Percentiles rank a stretch among this genome's conserved stretches.
Evolutionary conservation across 2,888 invertebrate species (phyloP).

Genomic region (Andrena marginata): DNA sequence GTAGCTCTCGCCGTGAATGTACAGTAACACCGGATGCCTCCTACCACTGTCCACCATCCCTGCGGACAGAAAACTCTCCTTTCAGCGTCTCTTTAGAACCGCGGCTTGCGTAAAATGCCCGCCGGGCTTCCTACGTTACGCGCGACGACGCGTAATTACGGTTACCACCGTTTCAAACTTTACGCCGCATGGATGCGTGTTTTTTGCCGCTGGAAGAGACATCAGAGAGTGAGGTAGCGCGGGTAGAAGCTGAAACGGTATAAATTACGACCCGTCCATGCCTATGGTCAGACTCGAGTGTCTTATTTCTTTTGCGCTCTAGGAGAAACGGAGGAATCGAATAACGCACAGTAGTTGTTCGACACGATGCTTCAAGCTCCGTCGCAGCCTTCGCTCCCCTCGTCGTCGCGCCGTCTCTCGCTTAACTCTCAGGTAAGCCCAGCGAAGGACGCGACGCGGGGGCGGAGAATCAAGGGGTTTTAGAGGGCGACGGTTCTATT

Average conservation of each 20-base stretch:
- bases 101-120: neutral
- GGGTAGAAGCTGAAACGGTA: too few species aligned
- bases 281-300: too few species aligned
- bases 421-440: slow-evolving; percentile 10
- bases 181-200: too few species aligned
- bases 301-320: neutral
- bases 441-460: slow-evolving; percentile 15
- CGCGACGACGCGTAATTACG: too few species aligned
- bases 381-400: slow-evolving; percentile 24
- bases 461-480: neutral
- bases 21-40: slow-evolving; percentile 91
- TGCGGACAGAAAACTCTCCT: slow-evolving; percentile 56
- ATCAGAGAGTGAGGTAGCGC: too few species aligned
- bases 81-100: neutral
- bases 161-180: too few species aligned
- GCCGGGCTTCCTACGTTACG: neutral
- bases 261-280: too few species aligned
- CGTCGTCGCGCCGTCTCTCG: slow-evolving; percentile 31
- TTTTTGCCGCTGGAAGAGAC: too few species aligned
- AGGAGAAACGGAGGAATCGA: neutral
- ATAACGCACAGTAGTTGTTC: neutral
- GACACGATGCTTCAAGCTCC: slow-evolving; percentile 20
- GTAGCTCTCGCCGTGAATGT: slow-evolving; percentile 93
- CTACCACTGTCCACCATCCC: slow-evolving; percentile 78
- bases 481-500: slow-evolving; percentile 13